Conservation (phyloP, 2,888 invertebrate species). For the Lasioglossum pauxillum region DNA sequence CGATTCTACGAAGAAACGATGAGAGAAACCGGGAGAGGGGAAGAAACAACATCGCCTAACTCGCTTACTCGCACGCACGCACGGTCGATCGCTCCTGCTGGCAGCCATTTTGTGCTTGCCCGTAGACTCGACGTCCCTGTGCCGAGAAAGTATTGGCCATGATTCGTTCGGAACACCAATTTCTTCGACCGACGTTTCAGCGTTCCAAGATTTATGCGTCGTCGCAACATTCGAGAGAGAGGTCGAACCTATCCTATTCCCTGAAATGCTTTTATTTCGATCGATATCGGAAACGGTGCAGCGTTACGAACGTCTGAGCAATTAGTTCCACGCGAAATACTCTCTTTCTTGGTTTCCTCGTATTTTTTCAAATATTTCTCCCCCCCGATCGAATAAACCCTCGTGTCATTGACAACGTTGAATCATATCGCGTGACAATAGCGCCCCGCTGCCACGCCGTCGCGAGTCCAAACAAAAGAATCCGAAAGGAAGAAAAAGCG, state of each 20-base stretch:
- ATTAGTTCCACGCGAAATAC: slow-evolving; percentile 56
- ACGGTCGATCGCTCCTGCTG: slow-evolving; percentile 81
- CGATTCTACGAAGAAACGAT: slow-evolving; percentile 15
- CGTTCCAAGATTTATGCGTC: background rate
- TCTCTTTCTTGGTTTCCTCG: background rate
- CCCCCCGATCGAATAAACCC: background rate
- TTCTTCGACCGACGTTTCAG: slow-evolving; percentile 3
- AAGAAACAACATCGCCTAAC: slow-evolving; percentile 64
- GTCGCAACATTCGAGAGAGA: background rate
- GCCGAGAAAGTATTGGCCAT: slow-evolving; percentile 79
- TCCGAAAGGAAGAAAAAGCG: background rate
- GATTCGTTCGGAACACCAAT: slow-evolving; percentile 57
- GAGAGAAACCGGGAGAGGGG: slow-evolving; percentile 38
- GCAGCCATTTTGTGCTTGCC: slow-evolving; percentile 82
- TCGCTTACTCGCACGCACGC: slow-evolving; percentile 73
- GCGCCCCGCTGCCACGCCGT: background rate
- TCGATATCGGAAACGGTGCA: background rate
- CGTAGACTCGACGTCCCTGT: slow-evolving; percentile 75
- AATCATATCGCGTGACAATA: background rate
- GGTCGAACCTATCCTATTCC: background rate
- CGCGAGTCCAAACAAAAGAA: background rate
- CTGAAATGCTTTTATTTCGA: background rate
- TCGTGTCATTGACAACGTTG: background rate
- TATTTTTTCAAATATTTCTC: background rate
- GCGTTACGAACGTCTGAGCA: slow-evolving; percentile 49